These are phyloP conservation scores for Mesochorus sp. DNA, from an alignment of 2,888 invertebrate species.

Conservation along the genomic window DNA sequence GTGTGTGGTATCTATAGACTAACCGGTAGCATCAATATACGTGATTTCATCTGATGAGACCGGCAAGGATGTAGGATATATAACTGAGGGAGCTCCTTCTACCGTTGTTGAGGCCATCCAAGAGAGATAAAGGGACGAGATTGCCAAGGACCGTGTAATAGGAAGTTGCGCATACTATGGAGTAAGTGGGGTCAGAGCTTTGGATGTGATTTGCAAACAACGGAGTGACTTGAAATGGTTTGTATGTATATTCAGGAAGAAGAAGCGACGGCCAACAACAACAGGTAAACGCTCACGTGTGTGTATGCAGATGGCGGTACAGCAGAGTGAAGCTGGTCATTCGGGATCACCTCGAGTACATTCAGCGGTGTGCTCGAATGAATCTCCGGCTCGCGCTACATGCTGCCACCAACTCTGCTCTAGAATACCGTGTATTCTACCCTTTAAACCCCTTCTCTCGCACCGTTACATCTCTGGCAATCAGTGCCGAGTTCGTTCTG, in stretches of 20 bases:
- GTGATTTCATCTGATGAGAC: background rate
- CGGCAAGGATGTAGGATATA: constrained; percentile 11
- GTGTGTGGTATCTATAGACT: background rate
- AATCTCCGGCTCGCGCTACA: constrained; percentile 45
- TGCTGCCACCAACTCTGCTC: constrained; percentile 35
- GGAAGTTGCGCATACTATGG: constrained; percentile 39
- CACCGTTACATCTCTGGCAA: constrained; percentile 58
- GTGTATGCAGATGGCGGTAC: constrained; percentile 17
- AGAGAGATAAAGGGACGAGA: constrained; percentile 34
- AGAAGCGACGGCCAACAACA: constrained; percentile 20
- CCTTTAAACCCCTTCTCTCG: constrained; percentile 48
- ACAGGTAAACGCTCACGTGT: constrained; percentile 44
- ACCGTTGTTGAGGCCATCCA: constrained; percentile 35
- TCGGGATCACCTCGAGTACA: constrained; percentile 35
- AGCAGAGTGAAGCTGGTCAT: constrained; percentile 48
- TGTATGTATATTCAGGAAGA: constrained; percentile 46
- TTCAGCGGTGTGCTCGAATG: constrained; percentile 37
- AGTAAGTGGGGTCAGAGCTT: constrained; percentile 30
- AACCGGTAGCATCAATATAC: background rate
- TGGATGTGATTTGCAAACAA: constrained; percentile 58
- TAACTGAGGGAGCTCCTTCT: background rate
- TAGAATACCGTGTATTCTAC: constrained; percentile 16
- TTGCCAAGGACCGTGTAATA: constrained; percentile 27
- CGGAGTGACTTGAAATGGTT: constrained; percentile 47
- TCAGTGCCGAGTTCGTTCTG: constrained; percentile 60